These are phyloP conservation scores for Cephalopachus bancanus DNA, from an alignment of 2,797 vertebrate genomes.

Conservation along the genomic window DNA sequence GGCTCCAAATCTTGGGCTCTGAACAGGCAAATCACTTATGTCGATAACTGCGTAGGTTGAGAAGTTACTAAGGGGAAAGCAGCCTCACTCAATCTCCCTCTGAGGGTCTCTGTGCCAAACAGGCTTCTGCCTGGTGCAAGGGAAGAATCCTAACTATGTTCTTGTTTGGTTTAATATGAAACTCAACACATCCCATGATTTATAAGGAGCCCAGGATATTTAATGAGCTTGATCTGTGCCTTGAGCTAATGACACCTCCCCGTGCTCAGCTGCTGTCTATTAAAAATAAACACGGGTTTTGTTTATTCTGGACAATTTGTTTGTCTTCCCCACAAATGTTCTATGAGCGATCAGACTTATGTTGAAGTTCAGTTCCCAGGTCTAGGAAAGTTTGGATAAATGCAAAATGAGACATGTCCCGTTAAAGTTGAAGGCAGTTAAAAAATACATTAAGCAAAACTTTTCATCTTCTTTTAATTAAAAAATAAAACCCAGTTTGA, in stretches of 20 bases:
- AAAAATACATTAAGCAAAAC: slow-evolving; percentile 66
- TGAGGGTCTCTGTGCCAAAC: slow-evolving; percentile 8
- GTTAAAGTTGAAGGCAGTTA: slow-evolving; percentile 50
- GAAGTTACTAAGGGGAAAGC: background rate
- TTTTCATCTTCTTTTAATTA: slow-evolving; percentile 79
- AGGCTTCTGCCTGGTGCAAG: background rate
- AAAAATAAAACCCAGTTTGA: slow-evolving; percentile 67
- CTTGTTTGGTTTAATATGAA: slow-evolving; percentile 61
- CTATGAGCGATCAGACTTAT: slow-evolving; percentile 60
- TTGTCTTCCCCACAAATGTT: slow-evolving; percentile 68
- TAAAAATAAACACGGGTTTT: slow-evolving; percentile 78
- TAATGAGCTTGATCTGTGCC: slow-evolving; percentile 78
- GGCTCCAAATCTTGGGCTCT: background rate
- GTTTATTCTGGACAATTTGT: slow-evolving; percentile 80
- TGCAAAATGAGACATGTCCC: slow-evolving; percentile 65
- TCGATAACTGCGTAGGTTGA: background rate
- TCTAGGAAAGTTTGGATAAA: slow-evolving; percentile 46
- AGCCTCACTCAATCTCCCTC: slow-evolving; percentile 12
- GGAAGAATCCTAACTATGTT: slow-evolving; percentile 23
- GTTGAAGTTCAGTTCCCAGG: slow-evolving; percentile 64
- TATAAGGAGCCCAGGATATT: slow-evolving; percentile 65
- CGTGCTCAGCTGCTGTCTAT: slow-evolving; percentile 71
- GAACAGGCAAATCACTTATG: slow-evolving; percentile 15
- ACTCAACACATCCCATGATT: slow-evolving; percentile 74
- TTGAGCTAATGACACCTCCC: slow-evolving; percentile 72